Conservation (phyloP, 2,888 invertebrate genomes). For the Drosophila kuntzei region DNA sequence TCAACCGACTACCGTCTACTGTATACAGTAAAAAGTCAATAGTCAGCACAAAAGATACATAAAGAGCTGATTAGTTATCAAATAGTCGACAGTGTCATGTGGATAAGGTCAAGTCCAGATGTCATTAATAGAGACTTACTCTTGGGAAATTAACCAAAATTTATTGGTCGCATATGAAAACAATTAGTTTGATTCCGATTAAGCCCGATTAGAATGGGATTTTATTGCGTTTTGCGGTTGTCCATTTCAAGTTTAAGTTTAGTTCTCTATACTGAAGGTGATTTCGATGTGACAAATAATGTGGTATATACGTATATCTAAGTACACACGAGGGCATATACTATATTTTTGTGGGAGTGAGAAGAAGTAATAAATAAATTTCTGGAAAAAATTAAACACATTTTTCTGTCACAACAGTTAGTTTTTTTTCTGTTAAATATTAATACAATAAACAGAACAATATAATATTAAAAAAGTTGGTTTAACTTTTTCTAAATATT, state of each 20-base stretch:
- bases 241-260: conserved; percentile 30
- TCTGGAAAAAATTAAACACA: neutral
- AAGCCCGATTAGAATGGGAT: conserved; percentile 45
- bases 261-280: conserved; percentile 8
- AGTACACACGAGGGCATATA: conserved; percentile 8
- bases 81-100: conserved; percentile 26
- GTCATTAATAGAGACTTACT: conserved; percentile 18
- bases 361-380: neutral
- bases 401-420: too few species aligned
- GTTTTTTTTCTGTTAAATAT: too few species aligned
- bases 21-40: conserved; percentile 10
- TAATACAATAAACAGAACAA: too few species aligned
- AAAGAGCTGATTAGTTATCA: conserved; percentile 47
- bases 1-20: conserved; percentile 7
- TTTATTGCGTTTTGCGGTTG: conserved; percentile 60
- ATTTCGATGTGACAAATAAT: conserved; percentile 17
- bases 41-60: conserved; percentile 38
- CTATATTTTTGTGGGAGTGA: conserved; percentile 4
- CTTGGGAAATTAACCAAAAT: conserved; percentile 36
- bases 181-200: conserved; percentile 39
- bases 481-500: too few species aligned
- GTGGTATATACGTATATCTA: neutral
- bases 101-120: conserved; percentile 38
- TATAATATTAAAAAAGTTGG: too few species aligned
- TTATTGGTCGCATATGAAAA: conserved; percentile 31